Evolutionary conservation across 2,888 invertebrate species (phyloP).

Genomic region (Mycalesis mineus): DNA sequence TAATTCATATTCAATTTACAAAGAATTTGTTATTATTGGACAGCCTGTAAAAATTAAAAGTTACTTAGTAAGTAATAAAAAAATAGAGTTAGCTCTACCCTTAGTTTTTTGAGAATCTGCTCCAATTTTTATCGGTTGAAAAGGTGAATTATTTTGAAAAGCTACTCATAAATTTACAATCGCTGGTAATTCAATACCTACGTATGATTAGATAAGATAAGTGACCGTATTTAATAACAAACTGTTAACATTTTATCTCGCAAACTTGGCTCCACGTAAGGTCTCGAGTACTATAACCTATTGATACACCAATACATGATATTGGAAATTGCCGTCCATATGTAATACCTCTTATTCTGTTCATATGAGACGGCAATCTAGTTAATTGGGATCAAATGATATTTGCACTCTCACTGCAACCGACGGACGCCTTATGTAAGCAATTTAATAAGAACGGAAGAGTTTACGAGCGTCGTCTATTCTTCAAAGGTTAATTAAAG

Average conservation of each 20-base stretch:
- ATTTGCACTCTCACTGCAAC: slow-evolving; percentile 30
- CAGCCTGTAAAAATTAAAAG: no score
- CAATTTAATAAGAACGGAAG: slow-evolving; percentile 19
- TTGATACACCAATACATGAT: slow-evolving; percentile 1
- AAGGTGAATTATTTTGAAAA: no score
- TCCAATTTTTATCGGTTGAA: no score
- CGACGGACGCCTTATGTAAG: slow-evolving; percentile 14
- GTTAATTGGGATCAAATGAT: slow-evolving; percentile 48
- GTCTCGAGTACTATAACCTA: slow-evolving; percentile 1
- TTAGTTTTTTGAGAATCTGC: no score
- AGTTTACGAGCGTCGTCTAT: slow-evolving; percentile 15
- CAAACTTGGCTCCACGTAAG: slow-evolving; percentile 9
- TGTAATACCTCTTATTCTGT: slow-evolving; percentile 18
- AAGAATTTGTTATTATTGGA: no score
- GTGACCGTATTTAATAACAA: not conserved
- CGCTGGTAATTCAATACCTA: not conserved
- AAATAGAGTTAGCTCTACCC: no score
- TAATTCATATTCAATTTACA: no score
- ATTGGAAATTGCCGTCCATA: slow-evolving; percentile 17
- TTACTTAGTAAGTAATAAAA: no score
- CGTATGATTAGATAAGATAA: not conserved
- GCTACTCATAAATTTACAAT: not conserved
- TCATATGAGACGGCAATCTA: slow-evolving; percentile 36
- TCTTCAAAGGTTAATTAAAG: not conserved
- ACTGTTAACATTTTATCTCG: not conserved